phyloP scores from a whole-genome alignment of 2,113 vertebrate genomes.

The Pyrgilauda ruficollis region DNA sequence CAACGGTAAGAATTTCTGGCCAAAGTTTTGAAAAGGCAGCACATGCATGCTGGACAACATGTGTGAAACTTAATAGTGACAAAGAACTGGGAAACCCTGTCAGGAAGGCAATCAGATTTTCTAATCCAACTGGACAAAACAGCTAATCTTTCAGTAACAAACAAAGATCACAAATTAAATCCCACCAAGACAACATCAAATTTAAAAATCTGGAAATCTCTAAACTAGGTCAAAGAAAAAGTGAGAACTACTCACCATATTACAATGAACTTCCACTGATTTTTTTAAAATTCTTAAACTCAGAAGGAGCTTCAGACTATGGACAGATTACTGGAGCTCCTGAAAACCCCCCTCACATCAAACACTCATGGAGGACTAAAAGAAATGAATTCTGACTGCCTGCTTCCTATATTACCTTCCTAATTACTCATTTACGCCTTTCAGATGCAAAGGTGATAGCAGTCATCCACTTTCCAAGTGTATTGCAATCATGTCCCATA shows the following conservation, averaged over 20 bases:
- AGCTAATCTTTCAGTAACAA: not conserved
- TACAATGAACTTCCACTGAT: not conserved
- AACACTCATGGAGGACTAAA: fast-evolving
- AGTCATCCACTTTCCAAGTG: not conserved
- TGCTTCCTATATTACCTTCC: not conserved
- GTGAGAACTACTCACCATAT: not conserved
- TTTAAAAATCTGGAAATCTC: not conserved
- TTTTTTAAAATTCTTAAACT: not conserved
- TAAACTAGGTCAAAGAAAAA: not conserved
- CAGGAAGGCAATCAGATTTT: not conserved
- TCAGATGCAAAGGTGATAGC: not conserved
- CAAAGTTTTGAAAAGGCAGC: not conserved
- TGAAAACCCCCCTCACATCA: not conserved
- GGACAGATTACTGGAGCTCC: not conserved
- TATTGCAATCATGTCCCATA: not conserved
- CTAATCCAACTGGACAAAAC: not conserved
- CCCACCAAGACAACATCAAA: not conserved
- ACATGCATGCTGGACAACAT: fast-evolving
- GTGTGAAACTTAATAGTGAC: fast-evolving
- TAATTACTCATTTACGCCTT: not conserved
- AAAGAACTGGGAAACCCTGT: not conserved
- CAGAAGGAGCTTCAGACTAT: not conserved
- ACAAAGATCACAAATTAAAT: not conserved
- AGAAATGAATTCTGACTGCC: fast-evolving
- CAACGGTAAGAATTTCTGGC: not conserved